Evolutionary conservation across 92 coral and sea anemone species (phyloP).

Genomic region (Montipora capitata): DNA sequence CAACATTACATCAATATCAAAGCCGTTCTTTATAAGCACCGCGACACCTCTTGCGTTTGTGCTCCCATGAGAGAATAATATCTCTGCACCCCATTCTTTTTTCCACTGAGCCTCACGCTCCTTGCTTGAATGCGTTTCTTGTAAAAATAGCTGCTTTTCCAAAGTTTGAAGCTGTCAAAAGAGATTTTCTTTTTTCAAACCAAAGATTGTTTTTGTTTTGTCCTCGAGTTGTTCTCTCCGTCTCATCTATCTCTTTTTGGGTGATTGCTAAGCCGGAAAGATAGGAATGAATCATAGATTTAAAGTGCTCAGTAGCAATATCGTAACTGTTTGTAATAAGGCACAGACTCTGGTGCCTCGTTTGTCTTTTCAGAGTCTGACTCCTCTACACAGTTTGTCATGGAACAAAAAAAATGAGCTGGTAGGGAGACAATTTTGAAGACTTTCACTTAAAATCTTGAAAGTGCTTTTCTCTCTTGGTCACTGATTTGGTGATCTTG

Average conservation of each 20-base stretch:
- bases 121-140: too few species aligned
- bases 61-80: too few species aligned
- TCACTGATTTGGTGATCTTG: conserved; percentile 42
- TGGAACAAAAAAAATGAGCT: conserved; percentile 42
- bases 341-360: conserved; percentile 15
- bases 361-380: conserved; percentile 11
- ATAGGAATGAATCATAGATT: conserved; percentile 36
- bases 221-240: too few species aligned
- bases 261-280: conserved; percentile 23
- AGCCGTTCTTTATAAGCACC: too few species aligned
- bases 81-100: too few species aligned
- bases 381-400: conserved; percentile 33
- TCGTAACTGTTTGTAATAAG: conserved; percentile 47
- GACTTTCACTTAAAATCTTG: conserved; percentile 4
- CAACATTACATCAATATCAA: too few species aligned
- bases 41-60: too few species aligned
- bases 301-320: conserved; percentile 22
- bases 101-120: too few species aligned
- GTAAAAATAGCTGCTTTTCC: conserved; percentile 31
- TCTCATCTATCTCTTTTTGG: conserved; percentile 21
- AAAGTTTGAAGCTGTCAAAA: conserved; percentile 57
- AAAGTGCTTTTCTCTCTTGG: conserved; percentile 9
- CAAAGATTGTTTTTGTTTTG: conserved; percentile 43
- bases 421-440: conserved; percentile 37
- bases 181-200: conserved; percentile 33